Evolutionary conservation across 2,888 invertebrate genomes (phyloP).

Genomic region (Ctenicera cuprea): DNA sequence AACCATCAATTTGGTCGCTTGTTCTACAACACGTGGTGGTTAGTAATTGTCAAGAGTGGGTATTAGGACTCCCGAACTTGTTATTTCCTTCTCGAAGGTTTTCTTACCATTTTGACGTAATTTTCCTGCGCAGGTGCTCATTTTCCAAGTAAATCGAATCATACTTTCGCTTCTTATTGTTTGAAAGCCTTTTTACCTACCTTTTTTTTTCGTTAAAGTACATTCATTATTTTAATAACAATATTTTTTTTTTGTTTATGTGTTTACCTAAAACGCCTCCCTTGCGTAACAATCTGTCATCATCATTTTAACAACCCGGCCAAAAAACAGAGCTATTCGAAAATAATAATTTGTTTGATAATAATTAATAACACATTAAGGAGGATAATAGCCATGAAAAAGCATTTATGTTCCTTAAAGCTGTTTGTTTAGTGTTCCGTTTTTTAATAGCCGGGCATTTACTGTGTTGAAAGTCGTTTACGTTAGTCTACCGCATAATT

Average conservation of each 20-base stretch:
- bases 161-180: constrained; percentile 9
- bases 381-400: constrained; percentile 20
- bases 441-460: constrained; percentile 14
- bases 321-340: background rate
- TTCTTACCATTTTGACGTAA: constrained; percentile 15
- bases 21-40: background rate
- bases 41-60: constrained; percentile 9
- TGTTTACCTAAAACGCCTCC: background rate
- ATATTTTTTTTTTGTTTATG: background rate
- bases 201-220: background rate
- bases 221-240: constrained; percentile 10
- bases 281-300: constrained; percentile 7
- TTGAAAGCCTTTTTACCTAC: background rate
- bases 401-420: constrained; percentile 10
- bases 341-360: constrained; percentile 31
- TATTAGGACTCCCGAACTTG: background rate
- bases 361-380: constrained; percentile 28
- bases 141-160: constrained; percentile 11
- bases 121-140: constrained; percentile 15
- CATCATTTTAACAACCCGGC: background rate
- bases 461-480: constrained; percentile 13
- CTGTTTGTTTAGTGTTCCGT: constrained; percentile 19
- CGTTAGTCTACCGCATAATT: constrained; percentile 19
- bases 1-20: constrained; percentile 21
- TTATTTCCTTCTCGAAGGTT: background rate